phyloP scores from a whole-genome alignment of 1,140 invertebrate species.

The Ladona fulva region DNA sequence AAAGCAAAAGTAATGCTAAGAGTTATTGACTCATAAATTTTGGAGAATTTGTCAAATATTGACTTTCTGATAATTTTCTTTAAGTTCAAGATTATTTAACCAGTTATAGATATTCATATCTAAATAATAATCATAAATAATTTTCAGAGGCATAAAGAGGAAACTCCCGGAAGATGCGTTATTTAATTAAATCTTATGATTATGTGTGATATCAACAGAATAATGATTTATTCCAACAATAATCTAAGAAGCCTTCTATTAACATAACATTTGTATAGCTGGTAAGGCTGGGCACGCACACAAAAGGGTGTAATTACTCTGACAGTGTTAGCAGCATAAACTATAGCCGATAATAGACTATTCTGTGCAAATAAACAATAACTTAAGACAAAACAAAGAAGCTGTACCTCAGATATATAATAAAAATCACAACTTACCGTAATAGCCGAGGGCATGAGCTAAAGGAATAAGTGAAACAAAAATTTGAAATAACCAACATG shows the following conservation, averaged over 20 bases:
- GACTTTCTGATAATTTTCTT: too few relatives aligned
- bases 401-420: conserved; percentile 26
- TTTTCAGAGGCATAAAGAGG: not conserved
- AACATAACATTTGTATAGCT: not conserved
- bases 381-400: too few relatives aligned
- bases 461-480: conserved; percentile 42
- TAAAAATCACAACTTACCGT: conserved; percentile 89
- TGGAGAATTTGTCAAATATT: too few relatives aligned
- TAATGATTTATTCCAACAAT: not conserved
- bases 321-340: not conserved
- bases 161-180: conserved; percentile 10
- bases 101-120: too few relatives aligned
- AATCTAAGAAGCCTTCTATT: not conserved
- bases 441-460: conserved; percentile 96
- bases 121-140: too few relatives aligned
- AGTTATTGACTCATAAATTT: too few relatives aligned
- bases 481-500: conserved; percentile 43
- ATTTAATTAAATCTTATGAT: not conserved
- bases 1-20: too few relatives aligned
- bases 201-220: not conserved
- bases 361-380: not conserved
- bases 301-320: conserved; percentile 22
- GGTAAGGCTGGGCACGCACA: not conserved
- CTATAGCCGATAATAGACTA: not conserved
- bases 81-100: too few relatives aligned